These are phyloP conservation scores for Percopsis transmontana DNA, from an alignment of 2,113 vertebrate species.

Conservation along the genomic window DNA sequence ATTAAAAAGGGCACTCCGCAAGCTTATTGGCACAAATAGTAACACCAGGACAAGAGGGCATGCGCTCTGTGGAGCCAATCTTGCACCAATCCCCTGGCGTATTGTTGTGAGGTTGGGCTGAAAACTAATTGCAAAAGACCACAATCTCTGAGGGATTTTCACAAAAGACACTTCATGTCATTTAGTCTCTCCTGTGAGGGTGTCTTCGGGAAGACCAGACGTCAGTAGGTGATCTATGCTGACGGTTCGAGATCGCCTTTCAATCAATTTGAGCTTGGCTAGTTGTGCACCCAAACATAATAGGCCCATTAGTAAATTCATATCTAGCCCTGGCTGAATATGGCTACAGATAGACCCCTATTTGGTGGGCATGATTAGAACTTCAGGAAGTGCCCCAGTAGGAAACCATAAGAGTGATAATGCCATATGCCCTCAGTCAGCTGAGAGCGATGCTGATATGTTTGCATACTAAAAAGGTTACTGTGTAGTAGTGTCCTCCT, in stretches of 20 bases:
- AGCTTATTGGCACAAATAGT: not conserved
- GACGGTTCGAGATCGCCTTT: not conserved
- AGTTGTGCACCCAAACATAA: not conserved
- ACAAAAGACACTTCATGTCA: constrained; percentile 52
- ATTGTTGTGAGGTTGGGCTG: constrained; percentile 5
- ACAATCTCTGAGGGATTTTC: constrained; percentile 13
- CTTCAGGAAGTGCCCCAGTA: not conserved
- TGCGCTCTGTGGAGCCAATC: too few species aligned
- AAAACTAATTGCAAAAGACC: constrained; percentile 17
- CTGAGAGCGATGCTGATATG: constrained; percentile 57
- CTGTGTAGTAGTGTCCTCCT: constrained; percentile 16
- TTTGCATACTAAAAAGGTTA: constrained; percentile 43
- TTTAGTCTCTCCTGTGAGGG: constrained; percentile 20
- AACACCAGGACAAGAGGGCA: too few species aligned
- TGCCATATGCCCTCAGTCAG: constrained; percentile 7
- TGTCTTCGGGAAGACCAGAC: not conserved
- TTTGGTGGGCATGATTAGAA: constrained; percentile 17
- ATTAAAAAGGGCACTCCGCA: constrained; percentile 9
- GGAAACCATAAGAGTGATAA: constrained; percentile 23
- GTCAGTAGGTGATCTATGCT: not conserved
- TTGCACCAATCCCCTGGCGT: constrained; percentile 16
- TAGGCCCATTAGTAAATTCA: not conserved
- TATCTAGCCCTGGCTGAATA: constrained; percentile 1
- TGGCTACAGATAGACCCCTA: constrained; percentile 13
- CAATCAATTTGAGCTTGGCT: not conserved